These are phyloP conservation scores for Eupsilia transversa DNA, from an alignment of 2,888 invertebrate species.

Conservation along the genomic window DNA sequence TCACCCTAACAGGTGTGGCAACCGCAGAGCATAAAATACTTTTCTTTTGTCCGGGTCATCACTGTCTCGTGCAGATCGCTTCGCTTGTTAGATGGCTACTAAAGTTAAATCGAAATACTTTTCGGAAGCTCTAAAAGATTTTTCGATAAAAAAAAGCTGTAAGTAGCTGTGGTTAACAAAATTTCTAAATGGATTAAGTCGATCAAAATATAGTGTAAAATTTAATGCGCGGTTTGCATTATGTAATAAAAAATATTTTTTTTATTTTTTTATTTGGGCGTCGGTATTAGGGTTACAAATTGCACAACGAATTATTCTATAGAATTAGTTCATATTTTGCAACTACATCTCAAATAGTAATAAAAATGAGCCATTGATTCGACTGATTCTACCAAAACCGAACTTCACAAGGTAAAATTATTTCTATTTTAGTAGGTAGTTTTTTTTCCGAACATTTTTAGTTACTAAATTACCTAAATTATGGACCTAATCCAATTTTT, in stretches of 20 bases:
- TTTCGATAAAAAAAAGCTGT: constrained; percentile 23
- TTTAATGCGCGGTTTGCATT: not conserved
- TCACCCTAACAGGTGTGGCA: constrained; percentile 53
- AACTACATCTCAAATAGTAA: not conserved
- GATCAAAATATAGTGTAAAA: not conserved
- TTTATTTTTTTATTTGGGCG: no score
- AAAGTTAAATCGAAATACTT: constrained; percentile 55
- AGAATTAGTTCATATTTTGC: not conserved
- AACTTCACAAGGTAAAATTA: not conserved
- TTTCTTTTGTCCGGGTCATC: constrained; percentile 53
- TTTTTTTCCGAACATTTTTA: constrained; percentile 3
- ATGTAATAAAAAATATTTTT: not conserved
- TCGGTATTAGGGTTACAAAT: not conserved
- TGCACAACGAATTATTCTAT: not conserved
- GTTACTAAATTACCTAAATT: no score
- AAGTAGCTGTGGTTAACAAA: constrained; percentile 11
- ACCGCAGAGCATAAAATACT: constrained; percentile 52
- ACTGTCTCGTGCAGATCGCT: constrained; percentile 58
- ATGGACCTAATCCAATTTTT: no score
- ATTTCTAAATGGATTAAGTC: not conserved
- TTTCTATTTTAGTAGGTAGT: constrained; percentile 1
- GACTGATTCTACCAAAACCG: not conserved
- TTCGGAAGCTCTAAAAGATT: constrained; percentile 35
- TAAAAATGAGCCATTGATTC: not conserved
- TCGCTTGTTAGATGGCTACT: constrained; percentile 54